A percentile compares a stretch with the other conserved stretches of the same genome.
Conservation (phyloP, 2,113 vertebrate genomes). For the Globicephala melas region DNA sequence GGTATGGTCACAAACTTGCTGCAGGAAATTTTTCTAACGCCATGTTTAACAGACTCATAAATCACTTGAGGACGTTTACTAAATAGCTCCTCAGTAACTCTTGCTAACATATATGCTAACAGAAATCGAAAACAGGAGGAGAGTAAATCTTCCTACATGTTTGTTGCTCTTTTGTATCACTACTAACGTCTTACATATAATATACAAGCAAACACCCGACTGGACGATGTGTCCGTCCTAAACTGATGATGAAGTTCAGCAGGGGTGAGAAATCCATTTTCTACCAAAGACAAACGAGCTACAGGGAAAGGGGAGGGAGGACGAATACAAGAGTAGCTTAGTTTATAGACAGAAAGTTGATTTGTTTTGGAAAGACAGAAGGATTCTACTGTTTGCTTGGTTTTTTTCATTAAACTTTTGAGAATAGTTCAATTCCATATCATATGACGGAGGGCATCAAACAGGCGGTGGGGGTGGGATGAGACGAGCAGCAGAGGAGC, state of each 20-base stretch:
- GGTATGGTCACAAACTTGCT: background rate
- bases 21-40: conserved; percentile 11
- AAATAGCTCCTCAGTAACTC: conserved; percentile 7
- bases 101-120: background rate
- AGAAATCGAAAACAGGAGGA: background rate
- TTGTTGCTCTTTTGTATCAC: background rate
- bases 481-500: background rate
- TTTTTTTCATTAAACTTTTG: background rate
- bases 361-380: background rate
- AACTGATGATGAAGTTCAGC: background rate
- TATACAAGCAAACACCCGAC: background rate
- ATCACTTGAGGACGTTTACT: conserved; percentile 45
- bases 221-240: background rate
- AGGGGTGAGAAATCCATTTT: background rate
- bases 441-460: background rate
- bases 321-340: background rate
- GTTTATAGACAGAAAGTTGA: background rate
- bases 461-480: background rate
- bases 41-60: conserved; percentile 42
- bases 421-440: background rate
- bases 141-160: background rate
- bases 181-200: background rate
- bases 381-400: background rate
- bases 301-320: background rate
- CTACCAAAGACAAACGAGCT: background rate